Percentiles rank a stretch among this genome's conserved stretches.
Conservation (phyloP, 2,113 vertebrate species). For the Antidorcas marsupialis region DNA sequence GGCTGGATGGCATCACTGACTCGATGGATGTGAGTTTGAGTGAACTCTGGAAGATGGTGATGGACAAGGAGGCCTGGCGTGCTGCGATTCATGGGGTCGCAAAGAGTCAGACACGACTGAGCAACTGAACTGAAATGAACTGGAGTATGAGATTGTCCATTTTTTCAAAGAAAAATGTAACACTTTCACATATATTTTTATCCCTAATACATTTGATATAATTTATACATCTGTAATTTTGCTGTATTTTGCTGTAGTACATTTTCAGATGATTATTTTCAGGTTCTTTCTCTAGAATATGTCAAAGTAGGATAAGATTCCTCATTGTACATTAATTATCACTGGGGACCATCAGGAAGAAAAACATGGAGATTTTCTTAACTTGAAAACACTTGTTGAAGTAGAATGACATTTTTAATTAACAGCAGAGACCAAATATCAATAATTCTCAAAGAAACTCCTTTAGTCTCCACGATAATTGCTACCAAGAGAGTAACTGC, state of each 20-base stretch:
- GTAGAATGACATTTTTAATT: conserved; percentile 57
- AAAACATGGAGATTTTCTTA: conserved; percentile 46
- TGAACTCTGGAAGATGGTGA: no score
- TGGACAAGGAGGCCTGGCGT: no score
- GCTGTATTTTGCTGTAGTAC: neutral
- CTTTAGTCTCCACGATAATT: neutral
- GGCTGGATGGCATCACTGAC: no score
- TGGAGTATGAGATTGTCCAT: neutral
- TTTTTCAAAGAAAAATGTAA: neutral
- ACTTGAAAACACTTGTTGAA: conserved; percentile 57
- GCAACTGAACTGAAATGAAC: no score
- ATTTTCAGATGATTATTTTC: conserved; percentile 45
- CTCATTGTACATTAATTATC: conserved; percentile 54
- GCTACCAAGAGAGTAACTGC: neutral
- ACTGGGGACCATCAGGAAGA: conserved; percentile 27
- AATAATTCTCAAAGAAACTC: conserved; percentile 24
- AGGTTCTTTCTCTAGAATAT: conserved; percentile 37
- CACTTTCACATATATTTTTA: neutral
- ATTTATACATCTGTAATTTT: neutral
- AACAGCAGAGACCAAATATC: neutral
- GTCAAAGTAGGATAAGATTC: conserved; percentile 37
- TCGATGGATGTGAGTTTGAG: no score
- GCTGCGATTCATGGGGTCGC: no score
- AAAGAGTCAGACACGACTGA: no score
- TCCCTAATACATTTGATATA: neutral